Evolutionary conservation across 2,113 vertebrate species (phyloP).

Genomic region (Hucho hucho): DNA sequence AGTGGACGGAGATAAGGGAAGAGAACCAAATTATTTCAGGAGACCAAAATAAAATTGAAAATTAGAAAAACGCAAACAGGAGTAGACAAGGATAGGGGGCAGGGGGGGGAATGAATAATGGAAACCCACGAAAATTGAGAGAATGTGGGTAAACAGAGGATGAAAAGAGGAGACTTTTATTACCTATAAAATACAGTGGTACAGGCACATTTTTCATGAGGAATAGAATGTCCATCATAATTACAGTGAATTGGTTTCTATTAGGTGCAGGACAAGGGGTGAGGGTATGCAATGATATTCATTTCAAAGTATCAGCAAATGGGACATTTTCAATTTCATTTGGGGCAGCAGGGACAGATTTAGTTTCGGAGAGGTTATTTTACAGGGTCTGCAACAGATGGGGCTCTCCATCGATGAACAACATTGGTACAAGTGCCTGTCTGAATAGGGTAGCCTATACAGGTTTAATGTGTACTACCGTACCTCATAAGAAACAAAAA

Average conservation of each 20-base stretch:
- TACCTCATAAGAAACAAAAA: background rate
- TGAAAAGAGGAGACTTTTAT: background rate
- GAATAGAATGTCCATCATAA: constrained; percentile 3
- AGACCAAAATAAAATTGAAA: background rate
- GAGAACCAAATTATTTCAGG: background rate
- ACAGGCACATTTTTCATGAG: background rate
- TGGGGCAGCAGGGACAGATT: background rate
- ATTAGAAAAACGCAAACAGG: background rate
- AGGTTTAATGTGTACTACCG: background rate
- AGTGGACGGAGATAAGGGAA: constrained; percentile 1
- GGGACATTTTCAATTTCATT: background rate
- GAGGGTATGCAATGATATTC: background rate
- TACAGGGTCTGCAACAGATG: background rate
- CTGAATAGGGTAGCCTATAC: background rate
- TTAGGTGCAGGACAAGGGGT: background rate
- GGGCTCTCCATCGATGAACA: background rate
- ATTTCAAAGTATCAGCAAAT: constrained; percentile 6
- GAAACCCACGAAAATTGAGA: background rate
- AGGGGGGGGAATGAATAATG: background rate
- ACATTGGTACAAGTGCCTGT: background rate
- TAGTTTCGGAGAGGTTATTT: background rate
- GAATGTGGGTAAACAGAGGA: background rate
- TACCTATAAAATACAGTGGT: background rate
- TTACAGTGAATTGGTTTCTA: background rate
- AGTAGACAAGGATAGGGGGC: background rate